Base-by-base conservation (phyloP, 2,888 invertebrate genomes). In the Melitaea athalia region DNA sequence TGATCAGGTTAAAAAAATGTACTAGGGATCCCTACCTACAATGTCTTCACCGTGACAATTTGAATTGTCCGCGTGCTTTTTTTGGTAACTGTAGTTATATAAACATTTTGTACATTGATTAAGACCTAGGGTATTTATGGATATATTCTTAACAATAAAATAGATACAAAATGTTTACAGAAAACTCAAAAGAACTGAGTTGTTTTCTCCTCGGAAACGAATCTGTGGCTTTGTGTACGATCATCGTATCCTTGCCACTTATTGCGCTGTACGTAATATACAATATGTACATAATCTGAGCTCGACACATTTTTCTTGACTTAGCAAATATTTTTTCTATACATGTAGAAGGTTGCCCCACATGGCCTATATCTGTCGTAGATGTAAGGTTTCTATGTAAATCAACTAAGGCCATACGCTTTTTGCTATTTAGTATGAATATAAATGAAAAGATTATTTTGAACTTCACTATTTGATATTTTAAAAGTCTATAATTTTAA, bases 351-450 rank as follows among this genome's bases (percentile, higher is more conserved):
- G 53, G 53, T 53, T 55, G 33, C 31, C 33, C 53, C 53, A 55
- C 31, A 55, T 55, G 14, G 1, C 31, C 31, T 55, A n/a, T 31
- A 14, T 24, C 31, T 55, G 14, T 14, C 12, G 7, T 3, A 24
- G 5, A n/a, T 55, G 33, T 55, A 55, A 33, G 53, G 53, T 33
- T 52, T 50, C 59, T 42, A 50, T 65, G n/a, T 42, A 47, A 57
- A 33, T 49, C n/a, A 49, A n/a, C n/a, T n/a, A n/a, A 4, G 6
- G 45, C 10, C 11, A 45, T 24, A 24, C 24, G 24, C 24, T 24
- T 24, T 24, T 24, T 24, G 24, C 24, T 24, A 24, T 24, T 24
- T 24, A 24, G 24, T 24, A 24, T 24, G 24, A 24, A 24, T 24
- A 24, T 24, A 24, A 24, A 2, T 24, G 24, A 24, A 24, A 24